Conservation (phyloP, 2,113 vertebrate genomes). For the Oncorhynchus gorbuscha region DNA sequence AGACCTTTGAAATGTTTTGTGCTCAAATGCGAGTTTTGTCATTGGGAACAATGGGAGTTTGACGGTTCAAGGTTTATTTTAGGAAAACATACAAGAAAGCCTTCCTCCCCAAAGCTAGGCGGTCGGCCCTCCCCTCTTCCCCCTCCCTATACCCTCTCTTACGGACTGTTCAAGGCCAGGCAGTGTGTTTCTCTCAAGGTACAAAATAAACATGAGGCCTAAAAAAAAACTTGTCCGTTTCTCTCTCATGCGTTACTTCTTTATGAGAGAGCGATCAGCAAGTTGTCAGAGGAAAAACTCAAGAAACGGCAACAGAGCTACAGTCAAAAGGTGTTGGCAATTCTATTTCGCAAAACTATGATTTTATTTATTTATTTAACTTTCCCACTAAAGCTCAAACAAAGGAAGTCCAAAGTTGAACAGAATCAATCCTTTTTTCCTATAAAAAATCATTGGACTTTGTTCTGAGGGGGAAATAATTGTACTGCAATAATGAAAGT, state of each 20-base stretch:
- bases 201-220: conserved; percentile 34
- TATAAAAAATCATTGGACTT: conserved; percentile 8
- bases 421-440: background rate
- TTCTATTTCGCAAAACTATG: conserved; percentile 11
- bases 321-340: conserved; percentile 19
- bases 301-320: background rate
- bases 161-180: conserved; percentile 1
- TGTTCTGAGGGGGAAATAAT: background rate
- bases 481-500: background rate
- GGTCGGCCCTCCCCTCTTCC: background rate
- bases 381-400: conserved; percentile 5
- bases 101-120: background rate
- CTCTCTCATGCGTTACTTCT: conserved; percentile 11
- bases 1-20: background rate
- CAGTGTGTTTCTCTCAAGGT: conserved; percentile 27
- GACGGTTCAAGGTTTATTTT: background rate
- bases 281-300: conserved; percentile 1
- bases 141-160: background rate
- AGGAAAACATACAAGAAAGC: background rate
- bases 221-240: background rate
- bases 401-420: conserved; percentile 16
- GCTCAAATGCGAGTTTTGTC: background rate
- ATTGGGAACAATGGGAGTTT: background rate
- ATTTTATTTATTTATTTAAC: conserved; percentile 12
- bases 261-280: conserved; percentile 3